Percentiles rank a stretch among this genome's conserved stretches.
Conservation (phyloP, 1,140 invertebrate species). For the Zaprionus kolodkinae region DNA sequence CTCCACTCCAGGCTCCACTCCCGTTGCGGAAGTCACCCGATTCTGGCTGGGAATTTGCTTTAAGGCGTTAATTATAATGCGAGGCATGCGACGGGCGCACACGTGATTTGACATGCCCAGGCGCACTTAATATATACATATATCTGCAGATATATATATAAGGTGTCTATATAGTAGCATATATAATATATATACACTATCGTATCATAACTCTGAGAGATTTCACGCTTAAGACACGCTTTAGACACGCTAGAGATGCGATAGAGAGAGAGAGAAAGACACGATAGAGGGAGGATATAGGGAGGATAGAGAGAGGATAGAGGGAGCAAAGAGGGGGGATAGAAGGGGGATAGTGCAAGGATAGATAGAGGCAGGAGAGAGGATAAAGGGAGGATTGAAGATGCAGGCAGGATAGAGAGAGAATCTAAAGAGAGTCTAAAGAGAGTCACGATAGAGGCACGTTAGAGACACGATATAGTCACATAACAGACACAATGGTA, state of each 20-base stretch:
- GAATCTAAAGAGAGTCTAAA: too few species aligned
- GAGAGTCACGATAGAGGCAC: too few species aligned
- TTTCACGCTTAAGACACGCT: not conserved
- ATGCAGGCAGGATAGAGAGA: too few species aligned
- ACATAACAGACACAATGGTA: too few species aligned
- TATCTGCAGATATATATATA: not conserved
- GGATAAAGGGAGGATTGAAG: too few species aligned
- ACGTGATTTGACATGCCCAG: slow-evolving; percentile 40
- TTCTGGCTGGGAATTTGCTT: slow-evolving; percentile 19
- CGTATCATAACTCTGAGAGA: too few species aligned
- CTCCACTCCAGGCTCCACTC: slow-evolving; percentile 1
- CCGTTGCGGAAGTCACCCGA: slow-evolving; percentile 29
- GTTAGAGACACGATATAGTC: not conserved
- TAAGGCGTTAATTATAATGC: slow-evolving; percentile 72
- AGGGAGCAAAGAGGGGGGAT: not conserved
- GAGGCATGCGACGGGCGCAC: slow-evolving; percentile 30
- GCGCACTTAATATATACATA: slow-evolving; percentile 17
- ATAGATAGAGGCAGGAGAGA: too few species aligned
- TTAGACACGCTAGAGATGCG: not conserved
- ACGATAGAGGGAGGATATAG: not conserved
- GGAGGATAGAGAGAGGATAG: not conserved
- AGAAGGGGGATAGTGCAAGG: too few species aligned
- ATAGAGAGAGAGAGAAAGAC: not conserved
- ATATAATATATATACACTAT: too few species aligned
- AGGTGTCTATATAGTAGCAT: not conserved